Evolutionary conservation across 2,113 vertebrate genomes (phyloP), one percentile per base, ranked within the genome.

Genomic region (Channa maculata): DNA sequence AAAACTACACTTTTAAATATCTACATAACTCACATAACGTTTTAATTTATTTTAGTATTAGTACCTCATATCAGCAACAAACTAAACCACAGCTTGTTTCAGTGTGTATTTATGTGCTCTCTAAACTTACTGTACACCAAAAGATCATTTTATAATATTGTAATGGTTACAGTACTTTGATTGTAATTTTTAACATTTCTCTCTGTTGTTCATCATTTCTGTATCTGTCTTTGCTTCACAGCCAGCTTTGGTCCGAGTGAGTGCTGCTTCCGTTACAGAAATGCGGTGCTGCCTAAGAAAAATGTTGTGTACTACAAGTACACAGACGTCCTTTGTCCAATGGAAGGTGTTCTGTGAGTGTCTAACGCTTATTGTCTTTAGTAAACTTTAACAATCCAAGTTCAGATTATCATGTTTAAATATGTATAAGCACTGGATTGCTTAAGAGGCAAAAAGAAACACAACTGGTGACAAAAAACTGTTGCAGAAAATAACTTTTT

Each of bases 301-400:
- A 24, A 0, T 0, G 82, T 87, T 54, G 0, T 0, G 51, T 12
- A 0, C 14, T 57, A 54, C 8, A 54, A 3, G 14, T 0, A 15
- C 50, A 87, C 75, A 11, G 60, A 71, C 2, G 0, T 0, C 0
- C n/a, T 11, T 0, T 90, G 88, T 52, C 0, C 63, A 2, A 67
- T 2, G 36, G 0, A 24, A 5, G 86, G 13, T 2, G 67, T 85
- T 7, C 0, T 84, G 88, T 88, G 67, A 84, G 88, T 90, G 11
- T 78, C 8, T 33, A 24, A 24, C 24, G 24, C 24, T 24, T 24
- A 24, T 24, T 24, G 24, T 24, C 24, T 24, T 24, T 24, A 24
- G 24, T 24, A 24, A 24, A 24, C 24, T 24, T 24, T 24, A 24
- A 24, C 24, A 24, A 24, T 24, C 24, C 24, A 24, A 24, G 24